phyloP scores from a whole-genome alignment of 2,113 vertebrate genomes.

The Pachypanchax playfairii region DNA sequence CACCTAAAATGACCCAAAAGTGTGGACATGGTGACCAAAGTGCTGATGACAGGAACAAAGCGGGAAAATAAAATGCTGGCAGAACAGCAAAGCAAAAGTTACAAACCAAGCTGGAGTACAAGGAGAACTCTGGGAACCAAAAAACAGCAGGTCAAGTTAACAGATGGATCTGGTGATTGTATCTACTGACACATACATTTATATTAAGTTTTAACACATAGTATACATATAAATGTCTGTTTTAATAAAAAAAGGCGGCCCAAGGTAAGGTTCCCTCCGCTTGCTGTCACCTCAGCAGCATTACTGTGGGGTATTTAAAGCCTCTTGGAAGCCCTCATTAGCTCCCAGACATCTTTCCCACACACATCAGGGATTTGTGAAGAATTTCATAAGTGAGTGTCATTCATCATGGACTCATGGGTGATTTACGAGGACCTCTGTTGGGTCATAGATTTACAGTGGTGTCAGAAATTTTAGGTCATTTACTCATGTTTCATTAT shows the following conservation, averaged over 20 bases:
- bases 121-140: too few relatives aligned
- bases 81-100: too few relatives aligned
- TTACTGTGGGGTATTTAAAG: conserved; percentile 11
- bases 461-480: conserved; percentile 38
- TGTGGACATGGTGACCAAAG: too few relatives aligned
- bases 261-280: background rate
- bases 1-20: too few relatives aligned
- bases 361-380: conserved; percentile 26
- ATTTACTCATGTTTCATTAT: conserved; percentile 1
- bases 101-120: too few relatives aligned
- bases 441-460: conserved; percentile 18
- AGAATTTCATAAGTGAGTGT: conserved; percentile 60
- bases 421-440: conserved; percentile 53
- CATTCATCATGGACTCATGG: conserved; percentile 42
- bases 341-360: conserved; percentile 12
- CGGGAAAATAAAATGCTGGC: too few relatives aligned
- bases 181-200: background rate
- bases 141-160: too few relatives aligned
- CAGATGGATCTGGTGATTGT: background rate
- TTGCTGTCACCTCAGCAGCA: conserved; percentile 34
- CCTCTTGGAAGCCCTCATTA: conserved; percentile 39
- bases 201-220: conserved; percentile 1
- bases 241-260: conserved; percentile 15
- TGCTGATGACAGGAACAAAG: too few relatives aligned
- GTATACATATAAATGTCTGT: conserved; percentile 24